These are phyloP conservation scores for Sphyrna mokarran DNA, from an alignment of 2,113 vertebrate species.

Conservation along the genomic window DNA sequence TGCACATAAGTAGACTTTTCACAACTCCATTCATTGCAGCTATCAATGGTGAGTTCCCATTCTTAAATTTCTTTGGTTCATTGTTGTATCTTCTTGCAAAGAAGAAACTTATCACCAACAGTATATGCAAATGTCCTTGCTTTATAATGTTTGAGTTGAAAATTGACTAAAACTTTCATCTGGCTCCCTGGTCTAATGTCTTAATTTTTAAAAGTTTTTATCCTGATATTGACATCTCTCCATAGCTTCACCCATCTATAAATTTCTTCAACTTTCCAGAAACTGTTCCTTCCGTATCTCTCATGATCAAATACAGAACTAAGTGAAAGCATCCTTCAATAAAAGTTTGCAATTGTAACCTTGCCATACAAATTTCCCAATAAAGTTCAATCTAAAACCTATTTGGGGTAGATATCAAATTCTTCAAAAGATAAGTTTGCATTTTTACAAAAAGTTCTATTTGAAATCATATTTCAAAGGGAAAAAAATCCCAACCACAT, in stretches of 20 bases:
- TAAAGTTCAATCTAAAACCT: not conserved
- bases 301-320: not conserved
- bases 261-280: not conserved
- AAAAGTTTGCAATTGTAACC: not conserved
- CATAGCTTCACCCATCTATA: not conserved
- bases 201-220: not conserved
- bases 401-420: not conserved
- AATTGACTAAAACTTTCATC: not conserved
- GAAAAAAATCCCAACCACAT: not conserved
- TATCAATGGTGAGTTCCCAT: not conserved
- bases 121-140: not conserved
- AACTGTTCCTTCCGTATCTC: not conserved
- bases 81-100: not conserved
- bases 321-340: not conserved
- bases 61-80: not conserved
- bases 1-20: not conserved
- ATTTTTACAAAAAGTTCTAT: not conserved
- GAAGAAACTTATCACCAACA: not conserved
- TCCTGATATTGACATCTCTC: not conserved
- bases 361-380: no score
- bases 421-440: not conserved
- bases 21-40: not conserved
- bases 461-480: not conserved
- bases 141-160: not conserved
- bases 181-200: not conserved